Evolutionary conservation across 2,888 invertebrate species (phyloP).

Genomic region (Syrista parreyssii): DNA sequence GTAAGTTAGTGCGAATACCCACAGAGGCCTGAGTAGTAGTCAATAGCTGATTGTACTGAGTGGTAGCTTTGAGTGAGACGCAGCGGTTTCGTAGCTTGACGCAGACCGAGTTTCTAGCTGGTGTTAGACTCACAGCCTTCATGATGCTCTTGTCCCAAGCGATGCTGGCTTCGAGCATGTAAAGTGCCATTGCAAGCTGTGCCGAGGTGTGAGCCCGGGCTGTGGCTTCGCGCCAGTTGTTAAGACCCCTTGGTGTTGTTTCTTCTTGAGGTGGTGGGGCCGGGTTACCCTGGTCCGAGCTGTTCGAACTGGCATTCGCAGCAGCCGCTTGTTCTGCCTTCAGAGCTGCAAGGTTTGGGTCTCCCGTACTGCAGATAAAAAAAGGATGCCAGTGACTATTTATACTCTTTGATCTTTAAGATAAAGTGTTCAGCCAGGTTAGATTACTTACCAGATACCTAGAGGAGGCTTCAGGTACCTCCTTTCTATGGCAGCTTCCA

Average conservation of each 20-base stretch:
- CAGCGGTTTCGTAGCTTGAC: conserved; percentile 64
- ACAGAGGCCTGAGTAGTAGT: conserved; percentile 64
- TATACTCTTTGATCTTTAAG: not conserved
- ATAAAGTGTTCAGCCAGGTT: not conserved
- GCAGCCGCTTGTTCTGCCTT: conserved; percentile 66
- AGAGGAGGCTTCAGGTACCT: conserved; percentile 94
- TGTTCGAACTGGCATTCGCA: conserved; percentile 49
- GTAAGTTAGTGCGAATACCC: conserved; percentile 65
- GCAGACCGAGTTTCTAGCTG: conserved; percentile 64
- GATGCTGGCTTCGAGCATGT: conserved; percentile 90
- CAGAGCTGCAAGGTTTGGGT: conserved; percentile 74
- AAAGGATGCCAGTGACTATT: not conserved
- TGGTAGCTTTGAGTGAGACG: conserved; percentile 65
- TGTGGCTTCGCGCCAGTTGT: conserved; percentile 92
- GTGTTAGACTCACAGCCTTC: conserved; percentile 90
- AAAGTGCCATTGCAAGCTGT: conserved; percentile 89
- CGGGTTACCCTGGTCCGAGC: conserved; percentile 60
- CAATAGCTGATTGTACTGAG: conserved; percentile 64
- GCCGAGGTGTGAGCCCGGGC: conserved; percentile 86
- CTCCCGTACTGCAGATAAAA: conserved; percentile 67
- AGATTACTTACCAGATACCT: conserved; percentile 71
- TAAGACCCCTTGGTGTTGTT: conserved; percentile 81
- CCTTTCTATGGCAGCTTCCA: conserved; percentile 93
- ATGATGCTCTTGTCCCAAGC: conserved; percentile 99
- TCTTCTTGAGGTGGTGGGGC: conserved; percentile 62